Conservation (phyloP, 2,113 vertebrate species). For the Tachysurus vachellii region DNA sequence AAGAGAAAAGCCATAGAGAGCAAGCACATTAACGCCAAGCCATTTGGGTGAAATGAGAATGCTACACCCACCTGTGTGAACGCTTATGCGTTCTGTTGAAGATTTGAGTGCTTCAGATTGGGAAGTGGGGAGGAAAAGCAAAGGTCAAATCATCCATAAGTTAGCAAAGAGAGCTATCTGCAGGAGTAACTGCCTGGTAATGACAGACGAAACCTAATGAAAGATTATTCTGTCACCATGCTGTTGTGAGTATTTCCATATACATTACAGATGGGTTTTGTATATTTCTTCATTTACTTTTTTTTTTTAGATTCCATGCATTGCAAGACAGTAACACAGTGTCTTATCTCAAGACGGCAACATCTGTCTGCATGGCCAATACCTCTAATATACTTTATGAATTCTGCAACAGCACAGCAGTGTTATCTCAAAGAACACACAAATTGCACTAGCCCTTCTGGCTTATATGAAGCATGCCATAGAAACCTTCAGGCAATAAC, state of each 20-base stretch:
- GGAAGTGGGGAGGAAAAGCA: slow-evolving; percentile 27
- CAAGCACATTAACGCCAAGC: slow-evolving; percentile 21
- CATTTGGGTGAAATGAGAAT: slow-evolving; percentile 45
- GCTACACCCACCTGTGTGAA: slow-evolving; percentile 37
- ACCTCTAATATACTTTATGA: slow-evolving; percentile 7
- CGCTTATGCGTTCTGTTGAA: slow-evolving; percentile 14
- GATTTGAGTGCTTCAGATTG: slow-evolving; percentile 28
- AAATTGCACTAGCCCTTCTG: not conserved
- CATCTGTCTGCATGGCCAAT: slow-evolving; percentile 18
- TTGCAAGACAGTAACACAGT: not conserved
- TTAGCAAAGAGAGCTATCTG: slow-evolving; percentile 27
- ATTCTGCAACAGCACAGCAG: not conserved
- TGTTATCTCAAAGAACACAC: not conserved
- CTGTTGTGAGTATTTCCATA: slow-evolving; percentile 25
- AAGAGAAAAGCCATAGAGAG: slow-evolving; percentile 26
- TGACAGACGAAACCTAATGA: slow-evolving; percentile 24
- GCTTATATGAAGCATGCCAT: not conserved
- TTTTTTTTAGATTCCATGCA: not conserved
- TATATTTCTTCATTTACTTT: not conserved
- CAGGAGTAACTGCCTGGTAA: slow-evolving; percentile 7
- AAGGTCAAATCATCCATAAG: slow-evolving; percentile 56
- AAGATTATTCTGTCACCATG: slow-evolving; percentile 37
- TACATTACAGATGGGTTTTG: slow-evolving; percentile 36
- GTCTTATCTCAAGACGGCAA: slow-evolving; percentile 11
- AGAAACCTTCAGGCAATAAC: slow-evolving; percentile 3